Base-by-base conservation (phyloP, 2,113 vertebrate genomes). In the Fulmarus glacialis region DNA sequence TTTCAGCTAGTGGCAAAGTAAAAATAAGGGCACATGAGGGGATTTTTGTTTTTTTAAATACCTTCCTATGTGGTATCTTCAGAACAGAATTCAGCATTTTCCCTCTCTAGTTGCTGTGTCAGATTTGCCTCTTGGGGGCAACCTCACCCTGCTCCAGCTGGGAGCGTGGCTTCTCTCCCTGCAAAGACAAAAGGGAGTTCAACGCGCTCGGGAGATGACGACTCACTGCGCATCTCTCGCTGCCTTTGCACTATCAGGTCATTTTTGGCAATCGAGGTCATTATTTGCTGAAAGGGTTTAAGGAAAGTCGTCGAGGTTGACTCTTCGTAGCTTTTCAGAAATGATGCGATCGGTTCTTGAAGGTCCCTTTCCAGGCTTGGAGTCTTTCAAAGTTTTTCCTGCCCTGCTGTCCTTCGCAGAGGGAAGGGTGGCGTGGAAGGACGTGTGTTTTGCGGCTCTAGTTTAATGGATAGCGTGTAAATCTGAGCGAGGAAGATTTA, bases 111-210 rank as follows among this genome's bases (percentile, higher is more conserved):
- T 19, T 80, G 87, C 87, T 92, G 71, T 80, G 87, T 88, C 36
- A 40, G 70, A 34, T 94, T 90, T 97, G 89, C 97, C 95, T 96
- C 87, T 85, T 94, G 96, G 83, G 95, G 95, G 97, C 96, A 97
- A 96, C 89, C 91, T 96, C 89, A 32, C 30, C 87, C 84, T 0
- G 9, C 53, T 95, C 73, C 84, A 47, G 89, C 77, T 68, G 64
- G 55, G 68, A 90, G 40, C 15, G 8, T 22, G 74, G 68, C 74
- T 88, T 40, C 47, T 67, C 63, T 27, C 67, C 2, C 59, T 21
- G 56, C 72, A 8, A 16, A 60, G 73, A 23, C 27, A 15, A 89
- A 55, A 71, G 80, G 47, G 80, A 56, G 50, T 7, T 52, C 17
- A 45, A 15, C 4, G 3, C 7, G 81, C 78, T 30, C 12, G 74